phyloP scores from a whole-genome alignment of 2,113 vertebrate species.

The Gymnobelideus leadbeateri region DNA sequence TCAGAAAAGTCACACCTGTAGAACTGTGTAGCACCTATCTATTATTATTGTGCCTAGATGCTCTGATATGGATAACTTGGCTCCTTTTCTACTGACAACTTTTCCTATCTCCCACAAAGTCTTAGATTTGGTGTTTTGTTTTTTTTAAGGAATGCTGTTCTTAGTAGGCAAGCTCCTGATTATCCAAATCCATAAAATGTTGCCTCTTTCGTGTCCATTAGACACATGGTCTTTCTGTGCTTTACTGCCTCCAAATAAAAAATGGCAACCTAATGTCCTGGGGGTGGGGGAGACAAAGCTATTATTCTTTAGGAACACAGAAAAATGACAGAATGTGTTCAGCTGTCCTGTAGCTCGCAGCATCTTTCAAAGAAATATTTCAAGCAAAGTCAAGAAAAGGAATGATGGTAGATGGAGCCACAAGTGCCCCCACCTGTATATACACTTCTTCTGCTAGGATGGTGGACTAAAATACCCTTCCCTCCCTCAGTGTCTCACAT shows the following conservation, averaged over 20 bases:
- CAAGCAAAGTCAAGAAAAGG: slow-evolving; percentile 33
- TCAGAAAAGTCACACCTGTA: not conserved
- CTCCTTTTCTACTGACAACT: slow-evolving; percentile 4
- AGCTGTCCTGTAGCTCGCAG: slow-evolving; percentile 5
- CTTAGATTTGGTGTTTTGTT: not conserved
- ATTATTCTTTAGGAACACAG: slow-evolving; percentile 29
- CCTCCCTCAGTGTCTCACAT: slow-evolving; percentile 7
- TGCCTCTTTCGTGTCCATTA: slow-evolving; percentile 9
- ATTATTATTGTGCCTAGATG: not conserved
- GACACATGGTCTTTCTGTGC: slow-evolving; percentile 46
- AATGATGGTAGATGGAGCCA: not conserved
- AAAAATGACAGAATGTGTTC: not conserved
- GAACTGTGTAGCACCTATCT: slow-evolving; percentile 26
- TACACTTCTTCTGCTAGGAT: not conserved
- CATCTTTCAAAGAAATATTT: slow-evolving; percentile 42
- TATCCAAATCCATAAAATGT: slow-evolving; percentile 45
- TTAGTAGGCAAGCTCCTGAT: slow-evolving; percentile 21
- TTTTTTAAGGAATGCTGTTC: slow-evolving; percentile 38
- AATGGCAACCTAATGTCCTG: not conserved
- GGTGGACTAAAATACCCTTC: slow-evolving; percentile 21
- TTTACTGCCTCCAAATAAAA: slow-evolving; percentile 47
- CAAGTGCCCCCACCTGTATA: not conserved
- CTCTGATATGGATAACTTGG: not conserved
- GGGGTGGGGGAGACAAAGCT: slow-evolving; percentile 1
- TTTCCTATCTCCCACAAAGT: slow-evolving; percentile 35